phyloP scores from a whole-genome alignment of 2,888 invertebrate genomes.

The Vannuccia rotundouncinata region DNA sequence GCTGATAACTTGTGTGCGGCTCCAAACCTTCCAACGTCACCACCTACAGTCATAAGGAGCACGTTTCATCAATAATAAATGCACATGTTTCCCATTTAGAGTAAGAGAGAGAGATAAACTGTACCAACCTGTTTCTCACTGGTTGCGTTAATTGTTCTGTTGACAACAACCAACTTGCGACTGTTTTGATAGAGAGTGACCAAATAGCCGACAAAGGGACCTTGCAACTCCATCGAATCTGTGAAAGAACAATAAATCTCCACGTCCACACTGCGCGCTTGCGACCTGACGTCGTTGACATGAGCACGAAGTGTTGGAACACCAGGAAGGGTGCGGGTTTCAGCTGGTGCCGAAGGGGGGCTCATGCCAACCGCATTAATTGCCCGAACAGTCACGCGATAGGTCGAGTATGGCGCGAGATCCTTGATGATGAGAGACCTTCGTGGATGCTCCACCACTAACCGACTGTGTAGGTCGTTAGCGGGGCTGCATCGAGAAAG shows the following conservation, averaged over 20 bases:
- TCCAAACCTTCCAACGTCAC: not conserved
- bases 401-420: not conserved
- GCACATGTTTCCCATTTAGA: too few relatives aligned
- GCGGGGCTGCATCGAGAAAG: too few relatives aligned
- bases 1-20: not conserved
- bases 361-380: not conserved
- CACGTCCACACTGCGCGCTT: not conserved
- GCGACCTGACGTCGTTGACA: not conserved
- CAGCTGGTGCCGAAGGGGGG: not conserved
- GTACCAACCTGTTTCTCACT: not conserved
- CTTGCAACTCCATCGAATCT: not conserved
- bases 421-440: not conserved
- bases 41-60: too few relatives aligned
- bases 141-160: not conserved
- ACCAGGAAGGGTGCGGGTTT: not conserved
- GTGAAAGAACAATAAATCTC: not conserved
- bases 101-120: too few relatives aligned
- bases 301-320: not conserved
- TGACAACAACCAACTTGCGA: not conserved
- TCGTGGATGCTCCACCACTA: not conserved
- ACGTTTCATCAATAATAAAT: too few relatives aligned
- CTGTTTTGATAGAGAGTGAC: not conserved
- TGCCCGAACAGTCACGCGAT: not conserved
- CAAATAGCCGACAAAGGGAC: not conserved
- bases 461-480: not conserved